Evolutionary conservation across 2,113 vertebrate species (phyloP).

Genomic region (Neolamprologus tretocephalus): DNA sequence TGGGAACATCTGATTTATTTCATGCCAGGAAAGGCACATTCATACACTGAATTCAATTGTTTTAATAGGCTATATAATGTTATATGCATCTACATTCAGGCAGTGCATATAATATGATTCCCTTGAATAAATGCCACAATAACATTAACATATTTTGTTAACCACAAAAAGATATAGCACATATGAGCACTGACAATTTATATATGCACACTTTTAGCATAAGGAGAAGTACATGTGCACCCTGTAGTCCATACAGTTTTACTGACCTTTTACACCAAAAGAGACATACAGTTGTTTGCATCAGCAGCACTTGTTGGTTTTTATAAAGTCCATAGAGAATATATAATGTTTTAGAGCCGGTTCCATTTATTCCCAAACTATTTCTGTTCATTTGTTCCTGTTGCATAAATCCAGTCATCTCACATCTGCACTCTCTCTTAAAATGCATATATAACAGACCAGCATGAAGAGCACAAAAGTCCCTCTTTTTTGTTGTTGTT

Average conservation of each 20-base stretch:
- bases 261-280: conserved; percentile 51
- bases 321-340: conserved; percentile 24
- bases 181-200: conserved; percentile 55
- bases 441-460: conserved; percentile 48
- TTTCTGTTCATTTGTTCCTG: not conserved
- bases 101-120: conserved; percentile 61
- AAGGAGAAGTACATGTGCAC: conserved; percentile 55
- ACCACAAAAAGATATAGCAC: conserved; percentile 63
- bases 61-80: conserved; percentile 49
- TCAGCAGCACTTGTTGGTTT: conserved; percentile 56
- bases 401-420: conserved; percentile 54
- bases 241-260: conserved; percentile 52
- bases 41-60: conserved; percentile 51
- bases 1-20: conserved; percentile 63
- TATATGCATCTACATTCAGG: conserved; percentile 68
- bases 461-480: not conserved
- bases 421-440: conserved; percentile 22
- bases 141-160: conserved; percentile 59
- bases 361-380: not conserved
- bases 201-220: conserved; percentile 57
- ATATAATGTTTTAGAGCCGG: not conserved
- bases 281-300: conserved; percentile 39
- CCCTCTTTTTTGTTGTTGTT: not conserved
- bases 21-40: conserved; percentile 59
- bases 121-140: conserved; percentile 65